Percentiles rank a stretch among this genome's conserved stretches.
These are phyloP conservation scores for Brachyhypopomus gauderio DNA, from an alignment of 2,113 vertebrate genomes.

Conservation along the genomic window DNA sequence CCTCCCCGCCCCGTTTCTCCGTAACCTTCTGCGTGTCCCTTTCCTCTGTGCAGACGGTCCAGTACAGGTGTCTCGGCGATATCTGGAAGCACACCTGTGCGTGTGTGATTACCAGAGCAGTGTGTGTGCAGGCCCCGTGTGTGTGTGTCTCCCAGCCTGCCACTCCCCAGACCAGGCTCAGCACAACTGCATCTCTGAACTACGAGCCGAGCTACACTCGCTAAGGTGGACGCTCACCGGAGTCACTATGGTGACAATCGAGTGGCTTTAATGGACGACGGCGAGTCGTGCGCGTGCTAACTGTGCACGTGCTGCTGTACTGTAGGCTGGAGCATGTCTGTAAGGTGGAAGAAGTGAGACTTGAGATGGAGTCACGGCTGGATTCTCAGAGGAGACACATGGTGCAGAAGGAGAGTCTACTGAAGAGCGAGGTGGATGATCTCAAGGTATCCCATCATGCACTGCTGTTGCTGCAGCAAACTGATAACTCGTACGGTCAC, in stretches of 20 bases:
- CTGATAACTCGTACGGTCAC: no score
- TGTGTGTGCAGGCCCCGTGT: constrained; percentile 75
- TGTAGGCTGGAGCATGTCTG: constrained; percentile 84
- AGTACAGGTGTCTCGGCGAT: constrained; percentile 76
- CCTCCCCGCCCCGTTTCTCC: no score
- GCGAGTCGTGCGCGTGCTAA: background rate
- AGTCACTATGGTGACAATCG: no score
- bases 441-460: constrained; percentile 76
- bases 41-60: constrained; percentile 72
- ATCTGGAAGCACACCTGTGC: constrained; percentile 79
- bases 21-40: background rate
- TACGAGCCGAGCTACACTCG: constrained; percentile 82
- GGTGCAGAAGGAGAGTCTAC: constrained; percentile 87
- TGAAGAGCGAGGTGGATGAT: constrained; percentile 86
- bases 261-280: background rate
- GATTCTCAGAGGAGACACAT: constrained; percentile 90
- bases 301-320: background rate
- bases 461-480: no score
- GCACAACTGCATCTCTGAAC: constrained; percentile 84
- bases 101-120: constrained; percentile 81
- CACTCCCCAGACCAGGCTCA: constrained; percentile 73
- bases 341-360: constrained; percentile 85
- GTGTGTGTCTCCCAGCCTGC: constrained; percentile 78
- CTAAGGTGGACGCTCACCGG: constrained; percentile 72
- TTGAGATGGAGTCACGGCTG: constrained; percentile 88